A percentile compares a stretch with the other conserved stretches of the same genome.
Conservation (phyloP, 2,888 invertebrate genomes). For the Neria commutata region DNA sequence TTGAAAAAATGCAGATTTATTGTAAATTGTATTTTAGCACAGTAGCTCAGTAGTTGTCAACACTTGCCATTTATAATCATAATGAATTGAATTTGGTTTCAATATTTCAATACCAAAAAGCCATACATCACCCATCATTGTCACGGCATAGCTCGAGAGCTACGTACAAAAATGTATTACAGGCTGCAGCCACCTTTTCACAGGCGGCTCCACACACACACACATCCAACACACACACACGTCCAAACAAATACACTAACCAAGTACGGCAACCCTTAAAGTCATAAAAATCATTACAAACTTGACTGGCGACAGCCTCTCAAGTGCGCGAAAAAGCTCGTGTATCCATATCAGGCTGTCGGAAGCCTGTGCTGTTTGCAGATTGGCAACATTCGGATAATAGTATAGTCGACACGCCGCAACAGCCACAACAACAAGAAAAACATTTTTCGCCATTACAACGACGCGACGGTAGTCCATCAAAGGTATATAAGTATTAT, state of each 20-base stretch:
- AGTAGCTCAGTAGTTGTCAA: too few relatives aligned
- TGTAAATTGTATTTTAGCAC: too few relatives aligned
- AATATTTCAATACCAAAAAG: not conserved
- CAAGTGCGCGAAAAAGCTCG: not conserved
- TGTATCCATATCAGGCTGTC: not conserved
- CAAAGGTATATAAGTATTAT: not conserved
- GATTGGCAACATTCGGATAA: not conserved
- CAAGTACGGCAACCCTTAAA: not conserved
- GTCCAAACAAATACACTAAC: not conserved
- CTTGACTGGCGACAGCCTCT: not conserved
- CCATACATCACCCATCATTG: not conserved
- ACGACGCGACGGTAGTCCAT: not conserved
- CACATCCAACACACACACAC: not conserved
- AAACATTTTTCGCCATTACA: too few relatives aligned
- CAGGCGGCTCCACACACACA: not conserved
- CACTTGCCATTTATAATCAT: not conserved
- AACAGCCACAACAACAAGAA: too few relatives aligned
- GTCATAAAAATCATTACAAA: not conserved
- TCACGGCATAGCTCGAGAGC: not conserved
- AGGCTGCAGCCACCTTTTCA: too few relatives aligned
- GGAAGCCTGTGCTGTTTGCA: not conserved
- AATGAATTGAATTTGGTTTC: too few relatives aligned
- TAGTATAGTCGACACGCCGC: too few relatives aligned
- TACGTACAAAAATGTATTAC: too few relatives aligned
- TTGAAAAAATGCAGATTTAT: too few relatives aligned